Base-by-base conservation (phyloP, 2,888 invertebrate genomes). In the Limnephilus rhombicus region DNA sequence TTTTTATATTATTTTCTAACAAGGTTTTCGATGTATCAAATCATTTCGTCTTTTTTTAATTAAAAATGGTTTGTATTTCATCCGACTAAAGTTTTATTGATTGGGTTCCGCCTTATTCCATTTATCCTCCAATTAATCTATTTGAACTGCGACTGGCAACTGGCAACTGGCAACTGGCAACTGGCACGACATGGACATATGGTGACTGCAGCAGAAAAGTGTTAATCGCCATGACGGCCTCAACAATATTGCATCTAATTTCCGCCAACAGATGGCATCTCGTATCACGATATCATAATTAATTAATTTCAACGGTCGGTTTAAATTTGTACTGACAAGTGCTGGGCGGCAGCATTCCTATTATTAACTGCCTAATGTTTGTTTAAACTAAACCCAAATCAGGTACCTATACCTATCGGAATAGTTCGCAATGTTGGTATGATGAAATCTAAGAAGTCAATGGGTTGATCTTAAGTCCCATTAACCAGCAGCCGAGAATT, bases 61-160 rank as follows among this genome's bases (percentile, higher is more conserved):
- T 68, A 68, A 68, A 68, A 68, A 24, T 68, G 13, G 82, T 31
- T 82, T 31, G 82, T 34, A 29, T 82, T 82, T 31, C 34, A 82
- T 82, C 13, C 34, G 34, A 13, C 82, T 82, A 82, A 82, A 82
- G 3, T 82, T 31, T 85, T 89, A 80, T 37, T 80, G 88, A 89
- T 80, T 31, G 41, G 41, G 88, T 89, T 34, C 68, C 88, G 88
- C 88, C 88, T 80, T 37, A 12, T 89, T 37, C 37, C 24, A 34
- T 24, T 37, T 89, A 89, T 89, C 88, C 88, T 86, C 24, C 37
- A 89, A 89, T 89, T 89, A 89, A 89, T 89, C 88, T 49, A 13
- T 86, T 29, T 49, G 45, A 13, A 45, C 29, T 53, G 11, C 13
- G 24, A 86, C 86, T 45, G 86, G 86, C 45, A 53, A 49, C 86